These are phyloP conservation scores for Odontamblyopus rebecca DNA, from an alignment of 2,797 vertebrate genomes.

Conservation along the genomic window DNA sequence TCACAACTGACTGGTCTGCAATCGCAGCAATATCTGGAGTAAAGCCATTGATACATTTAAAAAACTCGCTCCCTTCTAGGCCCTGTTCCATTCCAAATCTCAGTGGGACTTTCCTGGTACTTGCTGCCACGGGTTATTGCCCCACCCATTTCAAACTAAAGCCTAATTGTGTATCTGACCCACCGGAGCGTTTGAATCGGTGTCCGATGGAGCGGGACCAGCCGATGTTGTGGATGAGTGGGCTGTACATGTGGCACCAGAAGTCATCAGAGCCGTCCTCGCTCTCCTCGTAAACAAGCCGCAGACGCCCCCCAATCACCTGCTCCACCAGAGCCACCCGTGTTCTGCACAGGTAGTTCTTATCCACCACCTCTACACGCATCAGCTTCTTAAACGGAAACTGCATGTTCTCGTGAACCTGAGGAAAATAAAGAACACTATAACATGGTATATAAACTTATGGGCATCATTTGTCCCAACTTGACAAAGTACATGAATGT, in stretches of 20 bases:
- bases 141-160: no score
- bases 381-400: conserved; percentile 97
- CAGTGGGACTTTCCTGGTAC: neutral
- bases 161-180: conserved; percentile 34
- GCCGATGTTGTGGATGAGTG: conserved; percentile 93
- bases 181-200: conserved; percentile 96
- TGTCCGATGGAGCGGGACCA: conserved; percentile 98
- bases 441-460: neutral
- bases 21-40: no score
- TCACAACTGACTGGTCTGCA: no score
- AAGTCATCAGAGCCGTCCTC: conserved; percentile 95
- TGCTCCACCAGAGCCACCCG: conserved; percentile 94
- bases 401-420: conserved; percentile 95
- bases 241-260: conserved; percentile 99
- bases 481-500: neutral
- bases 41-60: no score
- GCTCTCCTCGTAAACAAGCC: conserved; percentile 94
- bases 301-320: conserved; percentile 91
- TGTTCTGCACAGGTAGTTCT: conserved; percentile 95
- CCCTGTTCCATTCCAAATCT: no score
- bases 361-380: conserved; percentile 98
- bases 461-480: neutral
- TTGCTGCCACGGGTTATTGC: neutral
- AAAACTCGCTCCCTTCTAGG: no score
- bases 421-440: neutral